Evolutionary conservation across 64 coral and sea anemone species (phyloP), one percentile per base, ranked within the genome.

Genomic region (Dendrophyllia cribrosa): DNA sequence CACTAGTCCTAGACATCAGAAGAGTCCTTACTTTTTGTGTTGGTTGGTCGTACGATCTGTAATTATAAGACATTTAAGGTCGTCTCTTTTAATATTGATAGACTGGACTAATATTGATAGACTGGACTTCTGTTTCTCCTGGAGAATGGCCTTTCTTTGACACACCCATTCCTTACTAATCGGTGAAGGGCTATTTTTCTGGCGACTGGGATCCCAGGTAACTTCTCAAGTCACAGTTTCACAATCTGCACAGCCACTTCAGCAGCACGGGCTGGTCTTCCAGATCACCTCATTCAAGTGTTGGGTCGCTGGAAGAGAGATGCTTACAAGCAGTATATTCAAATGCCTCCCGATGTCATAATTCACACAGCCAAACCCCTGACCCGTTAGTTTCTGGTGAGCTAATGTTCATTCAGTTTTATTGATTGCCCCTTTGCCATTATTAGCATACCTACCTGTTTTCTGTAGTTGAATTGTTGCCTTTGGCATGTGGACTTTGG

Each of bases 171-270:
- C 0, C 25, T 86, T 11, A 69, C 82, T 13, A 67, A 65, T 14
- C 44, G 62, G 23, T 61, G 66, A 34, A 14, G 63, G 12, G 24
- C 58, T 9, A 67, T 25, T 14, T 9, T 1, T 20, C 20, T 25
- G 4, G 3, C 62, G 4, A 59, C 61, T 2, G 51, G 69, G n/a
- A 3, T 88, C 5, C 86, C 4, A 21, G 86, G 46, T 43, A 61
- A 82, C 47, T 61, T 17, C 43, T 82, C 79, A 9, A 82, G 79
- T 21, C 79, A 82, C 55, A 82, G 47, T 82, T 82, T 82, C n/a
- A 14, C 3, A 82, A 82, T 82, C 9, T 50, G 79, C 5, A 15
- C n/a, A n/a, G n/a, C n/a, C n/a, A n/a, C n/a, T n/a, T n/a, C n/a
- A n/a, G n/a, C n/a, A n/a, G n/a, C n/a, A n/a, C n/a, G n/a, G n/a